Evolutionary conservation across 92 coral and sea anemone species (phyloP).

Genomic region (Palythoa heliodiscus): DNA sequence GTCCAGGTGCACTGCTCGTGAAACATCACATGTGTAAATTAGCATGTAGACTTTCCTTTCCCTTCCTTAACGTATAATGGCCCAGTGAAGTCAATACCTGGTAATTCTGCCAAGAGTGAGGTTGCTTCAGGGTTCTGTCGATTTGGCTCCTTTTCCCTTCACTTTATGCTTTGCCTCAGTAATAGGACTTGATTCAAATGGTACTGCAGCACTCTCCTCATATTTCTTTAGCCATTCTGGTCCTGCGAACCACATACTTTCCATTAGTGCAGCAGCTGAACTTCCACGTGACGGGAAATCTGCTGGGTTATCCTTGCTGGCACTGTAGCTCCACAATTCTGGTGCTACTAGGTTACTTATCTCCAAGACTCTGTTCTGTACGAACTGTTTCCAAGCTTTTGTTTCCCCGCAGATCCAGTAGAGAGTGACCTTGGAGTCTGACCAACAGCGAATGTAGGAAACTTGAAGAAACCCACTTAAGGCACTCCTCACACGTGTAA

Average conservation of each 20-base stretch:
- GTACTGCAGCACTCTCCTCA: neutral
- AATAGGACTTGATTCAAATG: slow-evolving; percentile 12
- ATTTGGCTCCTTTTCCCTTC: slow-evolving; percentile 20
- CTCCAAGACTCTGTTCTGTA: slow-evolving; percentile 42
- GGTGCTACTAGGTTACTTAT: slow-evolving; percentile 44
- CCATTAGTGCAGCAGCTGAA: slow-evolving; percentile 35
- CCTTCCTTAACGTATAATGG: too few species aligned
- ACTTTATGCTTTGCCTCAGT: slow-evolving; percentile 25
- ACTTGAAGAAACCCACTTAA: slow-evolving; percentile 8
- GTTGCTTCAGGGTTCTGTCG: slow-evolving; percentile 5
- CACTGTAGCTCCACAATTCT: slow-evolving; percentile 45
- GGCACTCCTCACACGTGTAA: slow-evolving; percentile 16
- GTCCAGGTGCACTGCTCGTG: too few species aligned
- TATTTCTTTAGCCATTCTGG: slow-evolving; percentile 40
- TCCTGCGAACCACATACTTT: too few species aligned
- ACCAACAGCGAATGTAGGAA: neutral
- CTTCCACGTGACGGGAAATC: slow-evolving; percentile 50
- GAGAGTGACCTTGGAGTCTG: slow-evolving; percentile 46
- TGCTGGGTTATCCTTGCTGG: slow-evolving; percentile 43
- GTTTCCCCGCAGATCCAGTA: slow-evolving; percentile 52
- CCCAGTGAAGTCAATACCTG: too few species aligned
- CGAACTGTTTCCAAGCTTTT: slow-evolving; percentile 43
- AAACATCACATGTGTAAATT: too few species aligned
- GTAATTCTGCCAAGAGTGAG: slow-evolving; percentile 28
- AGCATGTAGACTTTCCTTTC: neutral